Evolutionary conservation across 2,888 invertebrate species (phyloP), one percentile per base, ranked within the genome.

Genomic region (Scrobipalpa atriplicella): DNA sequence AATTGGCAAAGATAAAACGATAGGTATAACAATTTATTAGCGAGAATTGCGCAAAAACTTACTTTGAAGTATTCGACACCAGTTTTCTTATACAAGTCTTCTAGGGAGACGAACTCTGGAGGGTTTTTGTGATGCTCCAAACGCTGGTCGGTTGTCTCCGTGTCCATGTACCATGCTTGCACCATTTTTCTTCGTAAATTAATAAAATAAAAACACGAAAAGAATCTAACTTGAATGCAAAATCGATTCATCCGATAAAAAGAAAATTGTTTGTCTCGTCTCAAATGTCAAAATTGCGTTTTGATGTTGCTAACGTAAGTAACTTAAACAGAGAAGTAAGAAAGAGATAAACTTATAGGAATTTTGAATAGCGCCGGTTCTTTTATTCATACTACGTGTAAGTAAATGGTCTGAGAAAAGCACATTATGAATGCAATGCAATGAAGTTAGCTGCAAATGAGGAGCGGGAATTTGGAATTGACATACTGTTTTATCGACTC

Each of bases 51-150:
- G 64, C 19, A 70, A 62, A 65, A 68, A 84, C 89, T 90, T 93
- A 98, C 98, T 91, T 95, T 92, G 86, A 96, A 98, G 89, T 98
- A 96, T 87, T 98, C 96, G 10, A 98, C 98, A n/a, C 98, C 98
- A 39, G 97, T 95, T 80, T 93, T 89, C 70, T 93, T 85, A 70
- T 89, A 94, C 62, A 99, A 90, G 67, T 96, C 94, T 0, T 95
- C 93, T 0, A 97, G 72, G 0, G 94, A 87, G 21, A 99, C 73
- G 75, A 93, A 96, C 79, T 95, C 87, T 1, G 96, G 96, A 0
- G 98, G 98, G 75, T 94, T 93, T 65, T 93, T 94, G 75, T 98
- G 97, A 81, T 98, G 98, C 78, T 97, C 96, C 71, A 95, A 83
- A 39, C 97, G 94, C 87, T 98, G 98, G 85, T 99, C 98, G 29